Conservation (phyloP, 2,888 invertebrate genomes). For the Tenthredo notha region DNA sequence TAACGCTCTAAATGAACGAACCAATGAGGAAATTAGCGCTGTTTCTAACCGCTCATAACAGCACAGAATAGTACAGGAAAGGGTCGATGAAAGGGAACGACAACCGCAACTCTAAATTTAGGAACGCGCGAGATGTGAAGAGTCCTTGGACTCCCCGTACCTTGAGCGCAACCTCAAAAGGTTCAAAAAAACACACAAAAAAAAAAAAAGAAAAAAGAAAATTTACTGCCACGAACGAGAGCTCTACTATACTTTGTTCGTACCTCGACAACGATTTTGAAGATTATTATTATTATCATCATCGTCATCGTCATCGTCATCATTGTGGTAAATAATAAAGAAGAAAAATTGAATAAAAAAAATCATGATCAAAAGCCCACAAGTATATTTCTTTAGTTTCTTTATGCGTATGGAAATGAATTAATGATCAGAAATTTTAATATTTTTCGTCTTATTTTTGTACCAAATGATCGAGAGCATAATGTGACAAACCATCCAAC, state of each 20-base stretch:
- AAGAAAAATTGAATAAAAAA: background rate
- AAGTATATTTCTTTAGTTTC: background rate
- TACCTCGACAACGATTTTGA: background rate
- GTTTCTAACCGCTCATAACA: background rate
- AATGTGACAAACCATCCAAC: background rate
- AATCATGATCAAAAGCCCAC: no score
- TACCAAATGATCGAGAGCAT: background rate
- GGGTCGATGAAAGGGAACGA: background rate
- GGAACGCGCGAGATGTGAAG: constrained; percentile 11
- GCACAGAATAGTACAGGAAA: background rate
- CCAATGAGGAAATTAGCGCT: background rate
- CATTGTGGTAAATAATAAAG: background rate
- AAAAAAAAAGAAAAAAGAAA: background rate
- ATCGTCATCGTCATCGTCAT: background rate
- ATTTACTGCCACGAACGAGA: background rate
- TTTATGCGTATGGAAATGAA: background rate
- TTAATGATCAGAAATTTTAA: background rate
- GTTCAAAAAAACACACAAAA: background rate
- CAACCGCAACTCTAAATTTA: constrained; percentile 12
- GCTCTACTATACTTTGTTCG: background rate
- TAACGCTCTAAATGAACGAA: background rate
- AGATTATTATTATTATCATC: background rate
- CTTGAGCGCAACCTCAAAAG: constrained; percentile 11
- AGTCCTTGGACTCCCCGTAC: background rate
- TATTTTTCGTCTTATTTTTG: no score